Conservation (phyloP, 2,888 invertebrate species). For the Diarsia brunnea region DNA sequence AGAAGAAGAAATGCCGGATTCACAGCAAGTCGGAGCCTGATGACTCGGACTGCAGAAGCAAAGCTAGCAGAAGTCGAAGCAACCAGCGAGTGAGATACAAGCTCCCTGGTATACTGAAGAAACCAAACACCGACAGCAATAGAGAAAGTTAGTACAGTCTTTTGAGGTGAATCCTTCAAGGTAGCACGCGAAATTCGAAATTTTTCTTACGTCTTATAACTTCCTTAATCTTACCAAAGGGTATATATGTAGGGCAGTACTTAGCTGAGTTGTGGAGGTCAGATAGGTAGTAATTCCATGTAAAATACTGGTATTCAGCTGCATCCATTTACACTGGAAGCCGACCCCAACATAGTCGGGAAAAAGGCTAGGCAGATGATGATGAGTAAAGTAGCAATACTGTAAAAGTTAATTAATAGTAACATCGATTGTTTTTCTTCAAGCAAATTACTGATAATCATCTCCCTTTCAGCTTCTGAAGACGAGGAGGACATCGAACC, state of each 20-base stretch:
- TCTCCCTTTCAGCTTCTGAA: conserved; percentile 72
- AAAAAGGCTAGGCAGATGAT: too few species aligned
- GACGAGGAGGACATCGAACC: conserved; percentile 76
- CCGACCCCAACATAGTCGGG: too few species aligned
- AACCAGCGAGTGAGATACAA: conserved; percentile 65
- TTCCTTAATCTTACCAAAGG: too few species aligned
- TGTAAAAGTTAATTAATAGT: too few species aligned
- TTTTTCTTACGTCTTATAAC: too few species aligned
- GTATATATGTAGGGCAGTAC: too few species aligned
- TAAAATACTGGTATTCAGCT: too few species aligned
- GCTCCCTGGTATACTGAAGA: conserved; percentile 79
- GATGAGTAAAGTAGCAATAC: too few species aligned
- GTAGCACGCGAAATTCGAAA: too few species aligned
- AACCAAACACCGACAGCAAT: conserved; percentile 67
- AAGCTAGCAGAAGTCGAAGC: conserved; percentile 66
- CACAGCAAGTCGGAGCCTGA: conserved; percentile 78
- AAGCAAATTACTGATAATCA: neutral
- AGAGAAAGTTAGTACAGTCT: conserved; percentile 63
- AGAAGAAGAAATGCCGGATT: conserved; percentile 80
- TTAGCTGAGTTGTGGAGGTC: too few species aligned
- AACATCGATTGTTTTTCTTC: neutral
- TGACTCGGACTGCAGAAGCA: conserved; percentile 68
- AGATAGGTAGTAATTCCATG: too few species aligned
- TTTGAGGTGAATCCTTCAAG: neutral
- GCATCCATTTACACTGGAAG: too few species aligned